A percentile compares a stretch with the other conserved stretches of the same genome.
phyloP scores from a whole-genome alignment of 1,140 invertebrate genomes.

The Drosophila simulans region DNA sequence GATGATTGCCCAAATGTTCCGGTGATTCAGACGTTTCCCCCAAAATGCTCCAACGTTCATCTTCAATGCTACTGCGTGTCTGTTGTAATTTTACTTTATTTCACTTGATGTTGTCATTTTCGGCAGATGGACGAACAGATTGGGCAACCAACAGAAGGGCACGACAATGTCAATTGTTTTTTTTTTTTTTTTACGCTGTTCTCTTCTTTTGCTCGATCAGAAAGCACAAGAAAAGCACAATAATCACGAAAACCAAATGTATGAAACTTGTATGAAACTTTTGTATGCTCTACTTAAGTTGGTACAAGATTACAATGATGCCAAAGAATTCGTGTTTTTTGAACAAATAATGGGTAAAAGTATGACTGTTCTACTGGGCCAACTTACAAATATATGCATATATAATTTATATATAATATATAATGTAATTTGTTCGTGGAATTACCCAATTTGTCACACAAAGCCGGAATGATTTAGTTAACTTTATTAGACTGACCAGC shows the following conservation, averaged over 20 bases:
- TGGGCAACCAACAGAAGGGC: constrained; percentile 27
- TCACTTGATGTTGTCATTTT: constrained; percentile 22
- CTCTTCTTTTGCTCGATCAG: constrained; percentile 3
- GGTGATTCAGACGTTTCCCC: constrained; percentile 25
- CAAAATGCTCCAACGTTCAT: neutral
- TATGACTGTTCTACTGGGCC: neutral
- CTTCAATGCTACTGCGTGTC: constrained; percentile 31
- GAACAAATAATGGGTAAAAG: neutral
- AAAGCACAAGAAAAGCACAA: constrained; percentile 1
- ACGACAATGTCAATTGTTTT: constrained; percentile 49
- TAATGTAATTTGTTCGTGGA: constrained; percentile 12
- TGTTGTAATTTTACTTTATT: constrained; percentile 37
- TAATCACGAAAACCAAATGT: constrained; percentile 2
- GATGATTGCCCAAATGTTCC: constrained; percentile 31
- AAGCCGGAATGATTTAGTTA: constrained; percentile 7
- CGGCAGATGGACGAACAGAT: constrained; percentile 16
- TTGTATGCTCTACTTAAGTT: neutral
- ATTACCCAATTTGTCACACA: constrained; percentile 25
- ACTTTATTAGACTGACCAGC: constrained; percentile 21
- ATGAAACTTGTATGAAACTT: constrained; percentile 11
- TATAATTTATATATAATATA: too few relatives aligned
- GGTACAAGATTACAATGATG: neutral
- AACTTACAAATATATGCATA: too few relatives aligned
- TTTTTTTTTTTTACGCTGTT: constrained; percentile 17
- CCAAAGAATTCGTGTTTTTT: neutral